These are phyloP conservation scores for Sternotherus odoratus DNA, from an alignment of 2,797 vertebrate genomes.

Conservation along the genomic window DNA sequence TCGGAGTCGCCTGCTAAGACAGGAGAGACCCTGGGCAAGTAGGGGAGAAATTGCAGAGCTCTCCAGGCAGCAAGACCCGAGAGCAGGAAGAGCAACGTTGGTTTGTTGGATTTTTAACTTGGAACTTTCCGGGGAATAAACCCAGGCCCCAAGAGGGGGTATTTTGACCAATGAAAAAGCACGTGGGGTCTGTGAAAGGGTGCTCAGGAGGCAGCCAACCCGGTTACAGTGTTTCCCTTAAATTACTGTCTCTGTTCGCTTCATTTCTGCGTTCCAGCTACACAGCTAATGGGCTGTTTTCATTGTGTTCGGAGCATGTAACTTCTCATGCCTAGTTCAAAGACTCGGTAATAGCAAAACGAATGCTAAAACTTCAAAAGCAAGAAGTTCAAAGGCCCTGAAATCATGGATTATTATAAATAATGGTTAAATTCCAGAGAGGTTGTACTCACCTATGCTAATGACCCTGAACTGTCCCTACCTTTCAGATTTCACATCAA, in stretches of 20 bases:
- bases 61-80: neutral
- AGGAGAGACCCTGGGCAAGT: neutral
- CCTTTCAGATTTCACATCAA: neutral
- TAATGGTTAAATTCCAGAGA: rapidly evolving
- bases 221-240: neutral
- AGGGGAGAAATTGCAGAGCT: neutral
- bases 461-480: neutral
- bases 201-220: neutral
- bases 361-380: rapidly evolving
- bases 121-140: neutral
- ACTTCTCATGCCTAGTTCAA: neutral
- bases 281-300: neutral
- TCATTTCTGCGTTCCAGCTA: neutral
- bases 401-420: neutral
- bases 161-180: neutral
- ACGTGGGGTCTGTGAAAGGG: neutral
- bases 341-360: neutral
- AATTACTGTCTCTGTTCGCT: neutral
- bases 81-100: neutral
- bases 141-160: neutral
- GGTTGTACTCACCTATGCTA: rapidly evolving
- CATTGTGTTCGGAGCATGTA: neutral
- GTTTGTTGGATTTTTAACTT: neutral
- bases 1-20: neutral
- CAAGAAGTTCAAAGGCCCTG: neutral